phyloP scores from a whole-genome alignment of 2,888 invertebrate species.

The Aphidoletes aphidimyza region DNA sequence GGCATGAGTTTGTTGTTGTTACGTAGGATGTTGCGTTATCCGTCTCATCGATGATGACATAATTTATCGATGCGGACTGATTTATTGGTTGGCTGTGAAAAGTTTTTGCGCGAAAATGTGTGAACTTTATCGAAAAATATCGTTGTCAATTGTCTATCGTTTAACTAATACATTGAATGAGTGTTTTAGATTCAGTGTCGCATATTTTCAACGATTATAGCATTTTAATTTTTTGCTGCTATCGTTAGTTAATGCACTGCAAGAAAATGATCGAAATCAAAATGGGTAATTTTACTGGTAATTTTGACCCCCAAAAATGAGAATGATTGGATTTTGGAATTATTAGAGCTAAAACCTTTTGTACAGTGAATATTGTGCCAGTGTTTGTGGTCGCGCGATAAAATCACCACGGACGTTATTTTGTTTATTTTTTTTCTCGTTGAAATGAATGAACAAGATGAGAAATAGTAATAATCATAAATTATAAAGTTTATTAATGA shows the following conservation, averaged over 20 bases:
- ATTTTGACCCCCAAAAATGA: too few species aligned
- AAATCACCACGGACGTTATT: too few species aligned
- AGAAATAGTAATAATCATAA: constrained; percentile 45
- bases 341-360: not conserved
- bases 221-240: not conserved
- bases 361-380: too few species aligned
- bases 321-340: not conserved
- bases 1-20: not conserved
- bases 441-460: constrained; percentile 39
- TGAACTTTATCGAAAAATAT: constrained; percentile 17
- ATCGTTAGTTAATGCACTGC: not conserved
- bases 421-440: too few species aligned
- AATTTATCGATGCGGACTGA: constrained; percentile 15
- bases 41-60: constrained; percentile 16
- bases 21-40: not conserved
- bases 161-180: not conserved
- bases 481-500: constrained; percentile 43
- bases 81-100: not conserved
- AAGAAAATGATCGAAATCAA: not conserved
- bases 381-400: not conserved
- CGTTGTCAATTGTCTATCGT: not conserved
- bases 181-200: not conserved
- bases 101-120: not conserved
- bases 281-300: not conserved
- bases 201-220: not conserved